Evolutionary conservation across 2,797 vertebrate species (phyloP), one percentile per base, ranked within the genome.

Genomic region (Oophaga sylvatica): DNA sequence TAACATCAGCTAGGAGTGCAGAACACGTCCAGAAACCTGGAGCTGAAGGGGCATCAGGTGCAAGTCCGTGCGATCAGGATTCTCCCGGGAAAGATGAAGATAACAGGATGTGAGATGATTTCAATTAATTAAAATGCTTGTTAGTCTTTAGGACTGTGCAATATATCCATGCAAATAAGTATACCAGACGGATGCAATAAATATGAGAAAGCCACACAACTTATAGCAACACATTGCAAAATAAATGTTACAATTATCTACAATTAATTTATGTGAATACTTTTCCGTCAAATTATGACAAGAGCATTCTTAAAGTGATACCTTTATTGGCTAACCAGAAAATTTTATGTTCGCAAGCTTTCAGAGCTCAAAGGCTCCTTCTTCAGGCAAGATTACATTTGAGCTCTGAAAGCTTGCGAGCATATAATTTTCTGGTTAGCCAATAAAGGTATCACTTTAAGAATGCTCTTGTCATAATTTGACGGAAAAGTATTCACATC

Each of bases 21-120:
- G 5, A n/a, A 76, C 4, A 76, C 48, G 20, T 76, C 41, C 73
- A 76, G 73, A 78, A 63, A 48, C 75, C 60, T 79, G 60, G 48
- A 22, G 53, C 5, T 26, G 26, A 53, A 41, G 13, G 53, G 35
- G 71, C 11, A 71, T 48, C 81, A 84, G 82, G 68, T 84, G 75
- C 63, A 9, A 35, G 3, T 59, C 20, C 67, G 48, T 56, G 67
- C 63, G 11, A 56, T 31, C 35, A 62, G 35, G 41, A 81, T 87
- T 63, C 85, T 76, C 68, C 31, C 10, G 22, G 60, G 78, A 87
- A 7, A 11, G 29, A 59, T 29, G 56, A 62, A 45, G 16, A 62
- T 13, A 45, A 75, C 68, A 75, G 63, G 59, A 76, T 53, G 79
- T 78, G 31, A 59, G 35, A 53, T 41, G 70, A 26, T 26, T 26